These are phyloP conservation scores for Salarias fasciatus DNA, from an alignment of 2,797 vertebrate genomes.

Conservation along the genomic window DNA sequence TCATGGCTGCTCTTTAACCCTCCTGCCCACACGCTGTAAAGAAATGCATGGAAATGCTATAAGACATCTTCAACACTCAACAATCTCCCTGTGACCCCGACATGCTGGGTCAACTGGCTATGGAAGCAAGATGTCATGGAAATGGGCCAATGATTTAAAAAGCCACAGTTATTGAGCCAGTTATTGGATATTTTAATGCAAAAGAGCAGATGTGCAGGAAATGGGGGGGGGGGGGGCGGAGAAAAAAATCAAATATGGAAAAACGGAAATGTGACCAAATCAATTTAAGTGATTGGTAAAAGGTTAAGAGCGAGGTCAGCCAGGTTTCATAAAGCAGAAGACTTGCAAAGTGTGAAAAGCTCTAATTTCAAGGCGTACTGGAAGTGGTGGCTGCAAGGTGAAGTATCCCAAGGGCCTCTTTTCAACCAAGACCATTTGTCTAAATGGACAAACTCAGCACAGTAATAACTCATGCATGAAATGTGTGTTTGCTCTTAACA, in stretches of 20 bases:
- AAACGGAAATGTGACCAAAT: constrained; percentile 14
- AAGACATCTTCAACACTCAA: constrained; percentile 33
- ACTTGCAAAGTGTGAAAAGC: constrained; percentile 25
- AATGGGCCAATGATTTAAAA: constrained; percentile 13
- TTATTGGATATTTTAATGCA: constrained; percentile 22
- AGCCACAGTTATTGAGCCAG: neutral
- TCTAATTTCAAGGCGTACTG: constrained; percentile 28
- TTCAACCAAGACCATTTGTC: constrained; percentile 53
- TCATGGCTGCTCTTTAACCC: constrained; percentile 55
- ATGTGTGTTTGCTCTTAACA: constrained; percentile 42
- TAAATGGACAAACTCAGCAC: constrained; percentile 51
- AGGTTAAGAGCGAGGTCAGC: constrained; percentile 48
- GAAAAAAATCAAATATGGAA: neutral
- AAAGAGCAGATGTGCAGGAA: neutral
- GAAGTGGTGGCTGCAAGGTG: constrained; percentile 44
- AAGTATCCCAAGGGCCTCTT: constrained; percentile 45
- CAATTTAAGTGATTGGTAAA: constrained; percentile 40
- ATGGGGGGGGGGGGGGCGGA: constrained; percentile 9
- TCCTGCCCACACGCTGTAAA: constrained; percentile 8
- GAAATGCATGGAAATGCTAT: constrained; percentile 29
- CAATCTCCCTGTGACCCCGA: constrained; percentile 32
- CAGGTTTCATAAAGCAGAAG: constrained; percentile 43
- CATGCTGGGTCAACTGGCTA: constrained; percentile 34
- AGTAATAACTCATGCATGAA: constrained; percentile 61
- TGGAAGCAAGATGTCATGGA: constrained; percentile 20